Conservation (phyloP, 2,797 vertebrate species). For the Channa striata region DNA sequence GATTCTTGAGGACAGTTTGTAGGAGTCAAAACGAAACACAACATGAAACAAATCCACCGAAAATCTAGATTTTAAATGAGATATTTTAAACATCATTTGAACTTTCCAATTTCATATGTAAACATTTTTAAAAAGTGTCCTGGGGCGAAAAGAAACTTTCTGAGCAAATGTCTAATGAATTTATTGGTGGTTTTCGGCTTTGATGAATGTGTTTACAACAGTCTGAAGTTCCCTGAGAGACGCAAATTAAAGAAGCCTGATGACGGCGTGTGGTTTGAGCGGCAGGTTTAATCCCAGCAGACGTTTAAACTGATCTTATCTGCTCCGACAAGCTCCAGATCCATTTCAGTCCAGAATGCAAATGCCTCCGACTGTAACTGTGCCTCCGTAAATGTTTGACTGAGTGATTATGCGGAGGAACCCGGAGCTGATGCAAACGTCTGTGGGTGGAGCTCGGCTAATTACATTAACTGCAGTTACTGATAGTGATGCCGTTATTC, state of each 20-base stretch:
- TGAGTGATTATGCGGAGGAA: background rate
- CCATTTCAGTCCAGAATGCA: constrained; percentile 35
- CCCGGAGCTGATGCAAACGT: constrained; percentile 14
- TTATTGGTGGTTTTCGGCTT: background rate
- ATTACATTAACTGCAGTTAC: background rate
- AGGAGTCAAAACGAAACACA: too few relatives aligned
- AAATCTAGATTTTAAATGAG: too few relatives aligned
- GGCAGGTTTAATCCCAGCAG: constrained; percentile 13
- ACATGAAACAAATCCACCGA: too few relatives aligned
- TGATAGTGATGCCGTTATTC: background rate
- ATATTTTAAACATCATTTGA: too few relatives aligned
- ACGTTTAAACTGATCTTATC: constrained; percentile 43
- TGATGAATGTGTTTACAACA: background rate
- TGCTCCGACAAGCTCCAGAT: constrained; percentile 28
- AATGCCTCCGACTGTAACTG: constrained; percentile 15
- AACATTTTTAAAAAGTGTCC: too few relatives aligned
- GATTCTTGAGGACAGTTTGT: too few relatives aligned
- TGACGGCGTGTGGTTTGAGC: constrained; percentile 11
- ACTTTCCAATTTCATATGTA: too few relatives aligned
- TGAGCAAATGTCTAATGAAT: background rate
- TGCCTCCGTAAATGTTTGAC: constrained; percentile 42
- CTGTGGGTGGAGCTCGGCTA: background rate
- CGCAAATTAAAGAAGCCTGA: background rate
- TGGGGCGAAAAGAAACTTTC: too few relatives aligned
- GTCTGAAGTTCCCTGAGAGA: background rate